Evolutionary conservation across 1,140 invertebrate species (phyloP).

Genomic region (Drosophila kurseongensis): DNA sequence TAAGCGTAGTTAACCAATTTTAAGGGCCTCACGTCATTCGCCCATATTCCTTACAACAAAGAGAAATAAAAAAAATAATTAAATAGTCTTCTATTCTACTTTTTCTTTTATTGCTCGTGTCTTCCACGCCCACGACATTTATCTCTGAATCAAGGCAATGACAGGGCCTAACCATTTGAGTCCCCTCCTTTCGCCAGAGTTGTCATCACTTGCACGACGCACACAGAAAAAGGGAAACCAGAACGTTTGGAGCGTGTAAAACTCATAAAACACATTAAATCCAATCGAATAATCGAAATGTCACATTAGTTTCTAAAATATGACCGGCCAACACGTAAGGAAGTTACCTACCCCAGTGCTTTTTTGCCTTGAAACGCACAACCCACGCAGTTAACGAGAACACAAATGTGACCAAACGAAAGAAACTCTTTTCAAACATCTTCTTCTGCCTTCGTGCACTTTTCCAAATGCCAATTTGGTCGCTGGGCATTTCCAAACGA

Average conservation of each 20-base stretch:
- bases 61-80: not conserved
- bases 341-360: slow-evolving; percentile 29
- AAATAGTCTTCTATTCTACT: not conserved
- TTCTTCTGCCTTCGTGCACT: slow-evolving; percentile 56
- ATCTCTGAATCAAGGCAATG: slow-evolving; percentile 43
- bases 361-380: not conserved
- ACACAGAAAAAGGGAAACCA: slow-evolving; percentile 7
- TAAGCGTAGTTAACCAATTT: no score
- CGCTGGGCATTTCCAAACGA: slow-evolving; percentile 58
- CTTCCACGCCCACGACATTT: slow-evolving; percentile 57
- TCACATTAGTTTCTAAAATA: slow-evolving; percentile 85
- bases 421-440: slow-evolving; percentile 66
- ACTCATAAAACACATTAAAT: slow-evolving; percentile 85
- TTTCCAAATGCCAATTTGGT: slow-evolving; percentile 54
- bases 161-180: slow-evolving; percentile 45
- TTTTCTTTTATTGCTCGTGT: slow-evolving; percentile 8
- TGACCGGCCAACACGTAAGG: slow-evolving; percentile 71
- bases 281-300: slow-evolving; percentile 85
- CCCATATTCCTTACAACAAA: not conserved
- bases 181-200: slow-evolving; percentile 5
- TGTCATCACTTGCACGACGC: slow-evolving; percentile 59
- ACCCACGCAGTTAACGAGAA: slow-evolving; percentile 52
- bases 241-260: slow-evolving; percentile 67
- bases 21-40: no score
- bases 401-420: slow-evolving; percentile 61